Evolutionary conservation across 1,140 invertebrate genomes (phyloP).

Genomic region (Adelges cooleyi): DNA sequence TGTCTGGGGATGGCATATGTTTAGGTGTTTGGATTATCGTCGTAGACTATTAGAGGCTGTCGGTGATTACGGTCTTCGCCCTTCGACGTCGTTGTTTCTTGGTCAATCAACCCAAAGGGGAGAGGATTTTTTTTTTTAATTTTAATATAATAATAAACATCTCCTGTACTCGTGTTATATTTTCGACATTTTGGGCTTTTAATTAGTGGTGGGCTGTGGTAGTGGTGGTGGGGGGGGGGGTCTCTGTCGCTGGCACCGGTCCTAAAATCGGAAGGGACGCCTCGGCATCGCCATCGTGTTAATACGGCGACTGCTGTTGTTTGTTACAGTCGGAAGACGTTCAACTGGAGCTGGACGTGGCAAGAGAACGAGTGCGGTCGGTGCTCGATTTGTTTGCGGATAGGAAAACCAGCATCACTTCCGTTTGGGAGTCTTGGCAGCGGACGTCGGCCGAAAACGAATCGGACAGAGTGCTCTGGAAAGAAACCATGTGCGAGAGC

Average conservation of each 20-base stretch:
- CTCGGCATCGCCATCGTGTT: not conserved
- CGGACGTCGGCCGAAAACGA: constrained; percentile 49
- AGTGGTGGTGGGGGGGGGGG: not conserved
- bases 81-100: too few species aligned
- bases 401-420: constrained; percentile 52
- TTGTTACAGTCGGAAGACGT: constrained; percentile 37
- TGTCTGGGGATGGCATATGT: too few species aligned
- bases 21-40: too few species aligned
- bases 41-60: too few species aligned
- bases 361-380: constrained; percentile 55
- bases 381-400: constrained; percentile 57
- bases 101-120: too few species aligned
- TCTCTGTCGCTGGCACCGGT: not conserved
- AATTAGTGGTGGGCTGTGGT: not conserved
- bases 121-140: too few species aligned
- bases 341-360: constrained; percentile 57
- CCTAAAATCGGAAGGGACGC: constrained; percentile 15
- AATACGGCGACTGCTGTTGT: not conserved
- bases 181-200: constrained; percentile 19
- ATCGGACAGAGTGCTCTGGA: constrained; percentile 53
- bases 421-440: constrained; percentile 58
- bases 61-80: too few species aligned
- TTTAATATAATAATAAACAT: too few species aligned
- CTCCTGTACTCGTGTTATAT: too few species aligned
- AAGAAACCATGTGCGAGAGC: constrained; percentile 60